A percentile compares a stretch with the other conserved stretches of the same genome.
Conservation (phyloP, 2,888 invertebrate genomes). For the Epirrhoe tristata region DNA sequence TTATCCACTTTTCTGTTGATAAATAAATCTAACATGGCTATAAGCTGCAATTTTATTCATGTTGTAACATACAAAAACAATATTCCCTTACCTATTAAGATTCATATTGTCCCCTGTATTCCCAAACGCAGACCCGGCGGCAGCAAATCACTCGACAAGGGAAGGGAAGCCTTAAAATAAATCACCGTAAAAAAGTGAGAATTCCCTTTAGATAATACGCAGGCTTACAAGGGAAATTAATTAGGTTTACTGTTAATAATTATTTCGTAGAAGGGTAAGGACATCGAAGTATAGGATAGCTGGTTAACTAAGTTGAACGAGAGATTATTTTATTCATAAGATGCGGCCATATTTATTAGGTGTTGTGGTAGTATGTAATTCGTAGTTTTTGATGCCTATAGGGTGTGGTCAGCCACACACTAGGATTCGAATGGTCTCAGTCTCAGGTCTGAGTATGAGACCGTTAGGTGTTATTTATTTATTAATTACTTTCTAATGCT, state of each 20-base stretch:
- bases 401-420: no score
- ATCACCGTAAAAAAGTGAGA: constrained; percentile 51
- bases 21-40: not conserved
- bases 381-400: no score
- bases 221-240: constrained; percentile 62
- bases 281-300: constrained; percentile 39
- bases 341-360: no score
- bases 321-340: no score
- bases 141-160: constrained; percentile 47
- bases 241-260: constrained; percentile 67
- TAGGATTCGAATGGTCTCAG: no score
- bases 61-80: constrained; percentile 10
- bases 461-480: no score
- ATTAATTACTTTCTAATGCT: no score
- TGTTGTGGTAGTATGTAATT: no score
- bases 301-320: constrained; percentile 8
- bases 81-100: constrained; percentile 27
- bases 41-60: not conserved
- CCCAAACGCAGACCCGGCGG: constrained; percentile 39
- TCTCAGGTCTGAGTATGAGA: no score
- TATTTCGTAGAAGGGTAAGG: constrained; percentile 63
- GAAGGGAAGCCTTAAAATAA: constrained; percentile 48
- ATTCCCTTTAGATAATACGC: constrained; percentile 55
- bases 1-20: no score
- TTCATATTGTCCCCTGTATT: constrained; percentile 33